Percentiles rank a stretch among this genome's conserved stretches.
Evolutionary conservation across 2,888 invertebrate genomes (phyloP).

Genomic region (Tridacna crocea): DNA sequence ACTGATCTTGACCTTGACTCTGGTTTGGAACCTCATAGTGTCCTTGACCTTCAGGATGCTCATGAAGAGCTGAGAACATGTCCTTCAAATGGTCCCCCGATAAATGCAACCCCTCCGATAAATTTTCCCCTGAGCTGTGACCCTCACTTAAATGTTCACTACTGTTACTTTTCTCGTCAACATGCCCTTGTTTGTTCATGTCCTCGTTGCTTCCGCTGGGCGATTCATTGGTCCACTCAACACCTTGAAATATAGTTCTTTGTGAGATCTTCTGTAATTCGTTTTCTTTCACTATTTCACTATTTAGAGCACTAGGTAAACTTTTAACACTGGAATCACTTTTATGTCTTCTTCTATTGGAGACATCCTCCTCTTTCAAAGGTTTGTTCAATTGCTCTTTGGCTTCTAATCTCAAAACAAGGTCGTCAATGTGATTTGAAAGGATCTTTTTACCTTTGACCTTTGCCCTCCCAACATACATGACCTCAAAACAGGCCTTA

Average conservation of each 20-base stretch:
- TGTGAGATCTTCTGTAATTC: conserved; percentile 71
- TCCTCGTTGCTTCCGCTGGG: conserved; percentile 72
- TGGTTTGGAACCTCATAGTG: not conserved
- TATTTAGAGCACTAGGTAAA: conserved; percentile 79
- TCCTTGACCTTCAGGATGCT: conserved; percentile 43
- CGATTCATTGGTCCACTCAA: conserved; percentile 61
- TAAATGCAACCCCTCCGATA: conserved; percentile 47
- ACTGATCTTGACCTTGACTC: conserved; percentile 40
- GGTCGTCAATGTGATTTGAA: conserved; percentile 95
- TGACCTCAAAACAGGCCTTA: conserved; percentile 87
- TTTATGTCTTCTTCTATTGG: conserved; percentile 76
- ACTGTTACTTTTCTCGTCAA: conserved; percentile 39
- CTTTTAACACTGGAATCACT: conserved; percentile 82
- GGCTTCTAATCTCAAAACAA: conserved; percentile 90
- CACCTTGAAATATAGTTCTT: conserved; percentile 46
- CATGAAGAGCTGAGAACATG: conserved; percentile 51
- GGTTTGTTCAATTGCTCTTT: conserved; percentile 61
- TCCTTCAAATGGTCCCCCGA: conserved; percentile 54
- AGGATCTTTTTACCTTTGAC: conserved; percentile 94
- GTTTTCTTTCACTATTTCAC: conserved; percentile 77
- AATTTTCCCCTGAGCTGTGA: conserved; percentile 69
- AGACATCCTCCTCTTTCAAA: conserved; percentile 61
- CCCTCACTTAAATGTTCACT: conserved; percentile 58
- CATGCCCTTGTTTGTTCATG: conserved; percentile 50
- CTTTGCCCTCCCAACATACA: conserved; percentile 96